These are phyloP conservation scores for Notodromas monacha DNA, from an alignment of 2,888 invertebrate species.

Conservation along the genomic window DNA sequence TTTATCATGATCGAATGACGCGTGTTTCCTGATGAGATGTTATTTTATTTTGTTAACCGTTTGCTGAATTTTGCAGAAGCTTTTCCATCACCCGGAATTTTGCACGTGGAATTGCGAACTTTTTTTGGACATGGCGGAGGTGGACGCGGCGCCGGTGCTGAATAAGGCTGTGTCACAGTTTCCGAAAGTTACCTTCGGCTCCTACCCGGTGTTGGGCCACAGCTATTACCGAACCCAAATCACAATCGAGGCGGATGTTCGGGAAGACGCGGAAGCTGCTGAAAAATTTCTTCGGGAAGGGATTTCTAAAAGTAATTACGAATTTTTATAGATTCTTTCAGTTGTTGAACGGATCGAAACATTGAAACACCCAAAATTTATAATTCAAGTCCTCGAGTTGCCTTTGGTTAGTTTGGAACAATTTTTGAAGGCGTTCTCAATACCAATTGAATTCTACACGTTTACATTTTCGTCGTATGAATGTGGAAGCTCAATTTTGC, in stretches of 20 bases:
- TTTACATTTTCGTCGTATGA: too few species aligned
- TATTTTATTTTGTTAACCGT: too few species aligned
- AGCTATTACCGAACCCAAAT: slow-evolving; percentile 14
- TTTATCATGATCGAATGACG: too few species aligned
- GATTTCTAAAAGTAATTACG: slow-evolving; percentile 14
- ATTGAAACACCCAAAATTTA: too few species aligned
- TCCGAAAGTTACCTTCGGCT: slow-evolving; percentile 21
- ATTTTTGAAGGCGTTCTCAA: too few species aligned
- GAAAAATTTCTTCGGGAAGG: background rate
- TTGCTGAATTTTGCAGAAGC: slow-evolving; percentile 15
- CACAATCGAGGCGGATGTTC: background rate
- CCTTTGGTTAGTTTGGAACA: too few species aligned
- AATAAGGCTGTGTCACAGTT: slow-evolving; percentile 17
- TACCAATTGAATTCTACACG: too few species aligned
- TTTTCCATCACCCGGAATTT: slow-evolving; percentile 10
- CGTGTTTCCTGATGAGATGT: too few species aligned
- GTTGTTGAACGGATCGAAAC: too few species aligned
- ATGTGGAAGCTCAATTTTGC: too few species aligned
- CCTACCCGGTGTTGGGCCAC: slow-evolving; percentile 20
- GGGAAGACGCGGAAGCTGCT: background rate
- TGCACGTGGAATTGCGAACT: slow-evolving; percentile 18
- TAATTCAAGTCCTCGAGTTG: too few species aligned
- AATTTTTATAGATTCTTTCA: too few species aligned
- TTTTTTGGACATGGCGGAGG: slow-evolving; percentile 19
- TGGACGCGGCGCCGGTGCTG: slow-evolving; percentile 17